phyloP scores from a whole-genome alignment of 2,797 vertebrate genomes.

The Mallotus villosus region DNA sequence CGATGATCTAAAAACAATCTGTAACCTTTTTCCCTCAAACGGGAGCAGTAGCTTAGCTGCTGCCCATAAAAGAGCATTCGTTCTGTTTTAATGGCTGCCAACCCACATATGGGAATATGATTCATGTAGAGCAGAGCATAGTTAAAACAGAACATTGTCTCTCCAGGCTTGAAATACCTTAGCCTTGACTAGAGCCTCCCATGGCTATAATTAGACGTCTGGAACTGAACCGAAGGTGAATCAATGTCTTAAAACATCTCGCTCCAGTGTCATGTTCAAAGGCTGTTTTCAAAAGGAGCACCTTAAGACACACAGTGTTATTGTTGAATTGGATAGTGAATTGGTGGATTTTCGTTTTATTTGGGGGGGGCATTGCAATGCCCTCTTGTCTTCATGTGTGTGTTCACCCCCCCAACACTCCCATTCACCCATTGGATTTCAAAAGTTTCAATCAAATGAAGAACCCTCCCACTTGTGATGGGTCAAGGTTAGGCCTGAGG shows the following conservation, averaged over 20 bases:
- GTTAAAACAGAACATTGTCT: conserved; percentile 68
- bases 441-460: conserved; percentile 31
- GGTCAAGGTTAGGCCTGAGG: conserved; percentile 41
- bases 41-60: conserved; percentile 61
- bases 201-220: conserved; percentile 73
- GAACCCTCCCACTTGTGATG: conserved; percentile 21
- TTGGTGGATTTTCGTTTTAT: conserved; percentile 31
- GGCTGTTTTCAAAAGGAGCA: conserved; percentile 49
- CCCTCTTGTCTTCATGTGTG: not conserved
- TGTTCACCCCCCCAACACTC: conserved; percentile 29
- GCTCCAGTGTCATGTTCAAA: conserved; percentile 21
- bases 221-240: conserved; percentile 72
- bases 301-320: conserved; percentile 55
- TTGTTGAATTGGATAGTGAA: conserved; percentile 55
- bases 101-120: conserved; percentile 68
- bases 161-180: conserved; percentile 61
- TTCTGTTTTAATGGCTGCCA: conserved; percentile 73
- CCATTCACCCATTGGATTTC: not conserved
- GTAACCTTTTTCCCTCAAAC: conserved; percentile 63
- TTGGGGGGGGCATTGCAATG: not conserved
- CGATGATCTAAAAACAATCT: conserved; percentile 32
- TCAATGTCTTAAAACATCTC: conserved; percentile 71
- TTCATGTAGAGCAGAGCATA: conserved; percentile 71
- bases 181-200: conserved; percentile 70
- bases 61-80: conserved; percentile 69